Base-by-base conservation (phyloP, 2,888 invertebrate species). In the Ferdinandea cuprea region DNA sequence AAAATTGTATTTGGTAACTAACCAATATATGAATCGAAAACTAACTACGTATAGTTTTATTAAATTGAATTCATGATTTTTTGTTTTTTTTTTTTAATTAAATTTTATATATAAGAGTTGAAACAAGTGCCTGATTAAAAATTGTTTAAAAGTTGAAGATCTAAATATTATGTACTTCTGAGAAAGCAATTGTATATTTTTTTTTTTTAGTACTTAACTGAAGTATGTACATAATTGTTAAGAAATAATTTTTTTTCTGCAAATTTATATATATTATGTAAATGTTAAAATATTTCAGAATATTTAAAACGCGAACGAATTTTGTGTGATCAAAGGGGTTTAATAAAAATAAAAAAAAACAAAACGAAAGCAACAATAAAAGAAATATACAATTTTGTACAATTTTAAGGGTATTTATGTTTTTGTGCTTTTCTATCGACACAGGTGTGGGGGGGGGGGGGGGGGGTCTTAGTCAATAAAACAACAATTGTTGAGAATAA, bases 311-410 rank as follows among this genome's bases (percentile, higher is more conserved):
- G 28, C 15, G 8, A 25, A 40, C 28, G 11, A 21, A 9, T 46
- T 66, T 69, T n/a, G n/a, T 68, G 68, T 74, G 74, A 74, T 80
- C 50, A 61, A 61, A 63, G 4, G 25, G 32, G n/a, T n/a, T 35
- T n/a, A 35, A 35, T 35, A 50, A 3, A 40, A 65, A 30, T 28
- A 65, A 74, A 17, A 32, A 44, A 63, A 42, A 15, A 9, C 25
- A 6, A 54, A 71, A 63, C 9, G 32, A 9, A 35, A 15, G 32
- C 9, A 42, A 58, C 30, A 68, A 77, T 56, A 63, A 65, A 37
- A 15, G 13, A 69, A 56, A 52, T 80, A 73, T 80, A 80, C 80
- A 80, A 73, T 80, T 80, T 80, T 80, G 46, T 80, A 80, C 80
- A 74, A 63, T 17, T 30, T 54, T 13, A 0, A 17, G 2, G 8